phyloP scores from a whole-genome alignment of 2,888 invertebrate genomes.

The Mythimna loreyi region DNA sequence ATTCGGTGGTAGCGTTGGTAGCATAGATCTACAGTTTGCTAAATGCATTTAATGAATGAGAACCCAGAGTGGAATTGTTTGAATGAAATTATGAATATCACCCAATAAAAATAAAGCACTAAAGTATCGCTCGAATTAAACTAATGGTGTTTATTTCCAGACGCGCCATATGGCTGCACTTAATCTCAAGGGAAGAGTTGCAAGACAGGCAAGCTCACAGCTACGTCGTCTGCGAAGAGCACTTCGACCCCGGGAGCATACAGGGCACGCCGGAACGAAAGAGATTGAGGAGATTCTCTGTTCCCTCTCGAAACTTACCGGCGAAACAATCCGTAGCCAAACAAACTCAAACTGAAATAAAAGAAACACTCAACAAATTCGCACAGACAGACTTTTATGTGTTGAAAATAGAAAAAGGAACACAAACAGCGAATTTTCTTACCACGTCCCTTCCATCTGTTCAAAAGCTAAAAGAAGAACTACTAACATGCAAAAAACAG shows the following conservation, averaged over 20 bases:
- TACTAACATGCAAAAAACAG: conserved; percentile 38
- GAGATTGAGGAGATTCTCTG: conserved; percentile 21
- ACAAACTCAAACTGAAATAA: conserved; percentile 50
- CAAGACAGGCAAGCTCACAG: conserved; percentile 31
- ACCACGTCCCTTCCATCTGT: conserved; percentile 36
- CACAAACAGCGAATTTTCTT: conserved; percentile 43
- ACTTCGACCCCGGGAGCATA: conserved; percentile 44
- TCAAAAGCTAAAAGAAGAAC: conserved; percentile 40
- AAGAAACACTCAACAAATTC: conserved; percentile 32
- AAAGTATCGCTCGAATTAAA: neutral
- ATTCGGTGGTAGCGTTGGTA: neutral
- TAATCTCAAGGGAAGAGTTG: conserved; percentile 48
- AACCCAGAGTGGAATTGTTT: neutral
- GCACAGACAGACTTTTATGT: conserved; percentile 49
- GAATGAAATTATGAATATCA: neutral
- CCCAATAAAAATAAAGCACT: neutral
- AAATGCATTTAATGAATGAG: neutral
- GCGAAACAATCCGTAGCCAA: neutral
- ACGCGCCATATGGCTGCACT: conserved; percentile 49
- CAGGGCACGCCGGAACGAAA: conserved; percentile 30
- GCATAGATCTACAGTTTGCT: neutral
- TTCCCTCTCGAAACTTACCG: conserved; percentile 41
- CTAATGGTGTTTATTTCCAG: conserved; percentile 29
- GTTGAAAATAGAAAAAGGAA: conserved; percentile 31
- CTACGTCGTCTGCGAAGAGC: conserved; percentile 47